Percentiles rank a stretch among this genome's conserved stretches.
Evolutionary conservation across 2,113 vertebrate species (phyloP).

Genomic region (Neogobius melanostomus): DNA sequence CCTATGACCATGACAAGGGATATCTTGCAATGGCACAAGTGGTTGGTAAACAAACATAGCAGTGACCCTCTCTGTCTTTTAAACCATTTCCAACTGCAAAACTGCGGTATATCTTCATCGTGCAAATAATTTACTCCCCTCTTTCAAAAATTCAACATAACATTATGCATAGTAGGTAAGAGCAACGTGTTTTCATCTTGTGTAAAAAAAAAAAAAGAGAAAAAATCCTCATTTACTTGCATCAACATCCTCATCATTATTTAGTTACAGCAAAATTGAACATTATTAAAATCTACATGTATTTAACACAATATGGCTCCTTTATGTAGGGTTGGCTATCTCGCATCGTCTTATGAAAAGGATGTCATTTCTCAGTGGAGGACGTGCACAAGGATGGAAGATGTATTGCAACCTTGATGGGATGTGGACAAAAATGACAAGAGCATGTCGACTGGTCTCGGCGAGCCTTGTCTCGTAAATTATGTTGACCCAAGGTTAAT

Average conservation of each 20-base stretch:
- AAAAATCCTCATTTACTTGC: not conserved
- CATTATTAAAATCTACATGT: not conserved
- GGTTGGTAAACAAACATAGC: too few relatives aligned
- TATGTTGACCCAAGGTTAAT: slow-evolving; percentile 68
- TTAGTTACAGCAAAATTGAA: not conserved
- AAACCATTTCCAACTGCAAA: too few relatives aligned
- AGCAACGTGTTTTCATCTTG: not conserved
- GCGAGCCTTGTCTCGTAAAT: slow-evolving; percentile 43
- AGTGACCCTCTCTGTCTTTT: too few relatives aligned
- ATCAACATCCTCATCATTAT: not conserved
- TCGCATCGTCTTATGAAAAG: not conserved
- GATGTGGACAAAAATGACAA: slow-evolving; percentile 34
- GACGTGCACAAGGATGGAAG: slow-evolving; percentile 16
- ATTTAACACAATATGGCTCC: not conserved
- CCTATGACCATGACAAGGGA: not conserved
- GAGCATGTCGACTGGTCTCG: slow-evolving; percentile 21
- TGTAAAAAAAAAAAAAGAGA: not conserved
- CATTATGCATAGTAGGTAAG: too few relatives aligned
- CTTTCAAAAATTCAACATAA: too few relatives aligned
- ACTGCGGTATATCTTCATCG: too few relatives aligned
- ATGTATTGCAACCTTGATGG: slow-evolving; percentile 34
- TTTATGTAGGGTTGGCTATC: not conserved
- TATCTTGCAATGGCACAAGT: too few relatives aligned
- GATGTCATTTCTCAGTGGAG: not conserved
- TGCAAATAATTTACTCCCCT: too few relatives aligned